Base-by-base conservation (phyloP, 2,888 invertebrate species). In the Sinodicranocentrus sp. region DNA sequence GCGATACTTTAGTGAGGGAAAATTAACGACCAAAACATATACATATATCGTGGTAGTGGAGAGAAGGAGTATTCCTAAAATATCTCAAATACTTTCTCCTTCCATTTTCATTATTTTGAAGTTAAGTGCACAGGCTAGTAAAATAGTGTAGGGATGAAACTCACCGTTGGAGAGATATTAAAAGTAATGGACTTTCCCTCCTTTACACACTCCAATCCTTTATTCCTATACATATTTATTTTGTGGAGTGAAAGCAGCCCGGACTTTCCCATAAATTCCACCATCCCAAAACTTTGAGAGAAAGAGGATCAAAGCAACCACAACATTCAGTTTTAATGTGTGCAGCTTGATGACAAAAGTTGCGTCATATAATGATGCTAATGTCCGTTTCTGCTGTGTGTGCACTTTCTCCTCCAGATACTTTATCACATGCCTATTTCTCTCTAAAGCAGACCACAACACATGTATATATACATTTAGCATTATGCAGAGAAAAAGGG, bases 271-370 rank as follows among this genome's bases (percentile, higher is more conserved):
- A 48, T 48, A 48, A 48, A 48, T 48, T 48, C 48, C 15, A n/a
- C n/a, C 33, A 6, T 33, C 33, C 33, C 33, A 21, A 21, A 3
- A 48, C 13, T n/a, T n/a, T n/a, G n/a, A 21, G 54, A 23, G 21
- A 54, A 21, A 54, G 23, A 48, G 54, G 57, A 23, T 57, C 23
- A 57, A 57, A 57, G 23, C 21, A 21, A 19, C 15, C 52, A 52
- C 52, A 57, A 26, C 28, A 61, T 61, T 61, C 61, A 61, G 28
- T 28, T 61, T 72, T 72, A 39, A 72, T 72, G 72, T 72, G 57
- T 52, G 70, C 52, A 52, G 33, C 70, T 70, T 70, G 61, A 61
- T 61, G 61, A 61, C 61, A 61, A 61, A 61, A 61, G 61, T 61
- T 61, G 61, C 61, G 61, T 28, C 61, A n/a, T 61, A 61, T 61